phyloP scores from a whole-genome alignment of 2,797 vertebrate species.

The Champsocephalus gunnari region DNA sequence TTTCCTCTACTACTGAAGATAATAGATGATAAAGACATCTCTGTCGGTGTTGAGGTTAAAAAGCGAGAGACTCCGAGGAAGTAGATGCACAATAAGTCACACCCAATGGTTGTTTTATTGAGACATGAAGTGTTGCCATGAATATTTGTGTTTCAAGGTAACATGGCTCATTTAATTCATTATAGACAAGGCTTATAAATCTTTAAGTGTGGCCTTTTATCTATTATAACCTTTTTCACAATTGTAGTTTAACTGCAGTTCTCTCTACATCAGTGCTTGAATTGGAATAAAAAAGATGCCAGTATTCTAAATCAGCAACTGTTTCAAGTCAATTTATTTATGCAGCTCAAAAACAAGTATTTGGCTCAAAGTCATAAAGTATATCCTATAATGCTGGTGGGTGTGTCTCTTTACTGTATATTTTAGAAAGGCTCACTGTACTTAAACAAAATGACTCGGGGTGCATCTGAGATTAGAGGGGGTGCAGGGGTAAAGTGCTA shows the following conservation, averaged over 20 bases:
- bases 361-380: too few species aligned
- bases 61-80: slow-evolving; percentile 17
- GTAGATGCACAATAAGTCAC: slow-evolving; percentile 14
- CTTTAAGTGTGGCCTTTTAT: slow-evolving; percentile 3
- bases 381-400: too few species aligned
- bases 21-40: not conserved
- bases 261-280: not conserved
- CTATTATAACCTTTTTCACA: not conserved
- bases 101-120: slow-evolving; percentile 20
- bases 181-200: not conserved
- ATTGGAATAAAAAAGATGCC: too few species aligned
- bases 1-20: slow-evolving; percentile 3
- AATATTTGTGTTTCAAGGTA: slow-evolving; percentile 8
- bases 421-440: too few species aligned
- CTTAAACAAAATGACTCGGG: too few species aligned
- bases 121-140: slow-evolving; percentile 5
- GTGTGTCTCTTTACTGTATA: too few species aligned
- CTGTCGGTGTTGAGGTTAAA: slow-evolving; percentile 8
- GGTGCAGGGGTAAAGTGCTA: too few species aligned
- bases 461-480: too few species aligned
- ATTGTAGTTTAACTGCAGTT: not conserved
- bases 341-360: too few species aligned
- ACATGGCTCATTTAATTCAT: slow-evolving; percentile 8
- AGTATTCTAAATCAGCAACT: too few species aligned
- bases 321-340: too few species aligned